A percentile compares a stretch with the other conserved stretches of the same genome.
Conservation (phyloP, 2,888 invertebrate genomes). For the Napeogenes sylphis region DNA sequence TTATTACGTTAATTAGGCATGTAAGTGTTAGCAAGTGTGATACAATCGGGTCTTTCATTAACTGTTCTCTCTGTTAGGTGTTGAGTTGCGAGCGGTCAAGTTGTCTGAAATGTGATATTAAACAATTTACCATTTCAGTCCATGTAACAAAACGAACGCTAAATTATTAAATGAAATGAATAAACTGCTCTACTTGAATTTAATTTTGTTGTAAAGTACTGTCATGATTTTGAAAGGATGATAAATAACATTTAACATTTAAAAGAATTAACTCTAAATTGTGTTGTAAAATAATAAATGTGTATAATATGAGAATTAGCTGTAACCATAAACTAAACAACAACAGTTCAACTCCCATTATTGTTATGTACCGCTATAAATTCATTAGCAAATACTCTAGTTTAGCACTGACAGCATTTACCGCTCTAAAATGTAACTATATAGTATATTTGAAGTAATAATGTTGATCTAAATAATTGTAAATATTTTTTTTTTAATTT, state of each 20-base stretch:
- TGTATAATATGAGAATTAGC: neutral
- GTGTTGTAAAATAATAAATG: neutral
- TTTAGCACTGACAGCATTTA: neutral
- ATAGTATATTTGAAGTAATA: neutral
- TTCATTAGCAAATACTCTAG: constrained; percentile 4
- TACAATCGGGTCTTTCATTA: constrained; percentile 42
- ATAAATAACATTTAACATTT: neutral
- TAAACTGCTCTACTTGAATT: neutral
- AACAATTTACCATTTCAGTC: constrained; percentile 31
- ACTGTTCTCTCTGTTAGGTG: constrained; percentile 34
- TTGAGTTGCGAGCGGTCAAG: constrained; percentile 41
- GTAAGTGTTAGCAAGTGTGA: constrained; percentile 42
- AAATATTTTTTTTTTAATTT: too few species aligned
- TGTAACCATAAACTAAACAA: constrained; percentile 4
- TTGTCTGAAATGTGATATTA: constrained; percentile 46
- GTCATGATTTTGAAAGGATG: neutral
- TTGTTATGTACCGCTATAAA: constrained; percentile 3
- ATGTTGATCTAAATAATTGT: too few species aligned
- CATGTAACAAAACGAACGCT: constrained; percentile 24
- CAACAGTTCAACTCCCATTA: constrained; percentile 5
- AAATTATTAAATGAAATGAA: constrained; percentile 15
- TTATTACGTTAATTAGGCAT: constrained; percentile 56
- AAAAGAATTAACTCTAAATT: neutral
- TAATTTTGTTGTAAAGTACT: neutral
- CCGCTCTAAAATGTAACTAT: neutral